Evolutionary conservation across 2,113 vertebrate genomes (phyloP).

Genomic region (Chloebia gouldiae): DNA sequence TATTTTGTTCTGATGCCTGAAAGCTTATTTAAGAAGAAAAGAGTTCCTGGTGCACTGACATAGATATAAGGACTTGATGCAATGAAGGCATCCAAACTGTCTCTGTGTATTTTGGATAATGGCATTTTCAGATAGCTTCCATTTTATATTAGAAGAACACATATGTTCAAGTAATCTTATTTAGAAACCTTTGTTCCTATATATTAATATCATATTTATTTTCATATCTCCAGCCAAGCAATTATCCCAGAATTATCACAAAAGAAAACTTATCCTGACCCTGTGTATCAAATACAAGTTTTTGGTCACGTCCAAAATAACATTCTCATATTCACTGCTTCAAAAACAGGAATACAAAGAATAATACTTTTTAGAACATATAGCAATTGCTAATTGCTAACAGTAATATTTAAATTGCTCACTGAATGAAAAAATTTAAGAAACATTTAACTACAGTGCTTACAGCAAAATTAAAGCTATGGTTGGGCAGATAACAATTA

Average conservation of each 20-base stretch:
- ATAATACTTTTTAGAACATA: neutral
- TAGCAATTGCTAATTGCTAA: neutral
- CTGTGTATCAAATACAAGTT: neutral
- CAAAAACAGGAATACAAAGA: neutral
- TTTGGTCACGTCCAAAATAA: neutral
- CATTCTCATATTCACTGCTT: neutral
- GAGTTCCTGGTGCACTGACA: neutral
- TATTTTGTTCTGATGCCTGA: slow-evolving; percentile 39
- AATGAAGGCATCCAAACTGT: neutral
- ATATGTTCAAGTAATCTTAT: neutral
- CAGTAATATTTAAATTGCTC: neutral
- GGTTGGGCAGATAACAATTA: neutral
- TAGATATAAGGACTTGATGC: neutral
- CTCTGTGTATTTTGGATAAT: neutral
- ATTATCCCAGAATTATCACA: neutral
- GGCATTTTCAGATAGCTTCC: neutral
- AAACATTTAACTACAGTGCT: neutral
- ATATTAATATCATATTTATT: neutral
- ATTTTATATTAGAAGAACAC: neutral
- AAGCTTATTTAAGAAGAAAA: slow-evolving; percentile 46
- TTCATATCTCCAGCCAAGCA: neutral
- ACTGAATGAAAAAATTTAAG: neutral
- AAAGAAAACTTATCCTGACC: neutral
- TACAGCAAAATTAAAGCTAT: neutral
- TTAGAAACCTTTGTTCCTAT: neutral